Conservation (phyloP, 2,113 vertebrate species). For the Pungitius pungitius region DNA sequence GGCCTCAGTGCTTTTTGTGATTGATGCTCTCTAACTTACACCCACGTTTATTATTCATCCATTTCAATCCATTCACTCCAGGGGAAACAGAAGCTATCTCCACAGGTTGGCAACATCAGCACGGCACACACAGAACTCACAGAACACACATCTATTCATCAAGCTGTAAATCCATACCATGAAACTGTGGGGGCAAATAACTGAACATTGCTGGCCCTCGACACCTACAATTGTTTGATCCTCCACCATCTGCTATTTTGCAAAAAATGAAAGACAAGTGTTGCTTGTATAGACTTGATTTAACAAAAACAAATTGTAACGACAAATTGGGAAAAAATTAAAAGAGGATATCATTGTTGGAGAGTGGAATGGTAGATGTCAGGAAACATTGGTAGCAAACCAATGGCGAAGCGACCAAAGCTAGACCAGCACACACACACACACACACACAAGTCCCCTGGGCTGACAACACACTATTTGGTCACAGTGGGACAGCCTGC, state of each 20-base stretch:
- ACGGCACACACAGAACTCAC: not conserved
- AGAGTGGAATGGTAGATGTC: not conserved
- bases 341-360: not conserved
- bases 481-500: constrained; percentile 55
- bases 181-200: not conserved
- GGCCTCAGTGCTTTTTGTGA: constrained; percentile 14
- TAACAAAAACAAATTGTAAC: not conserved
- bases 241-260: not conserved
- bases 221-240: not conserved
- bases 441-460: constrained; percentile 27
- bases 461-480: constrained; percentile 46
- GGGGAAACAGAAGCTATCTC: constrained; percentile 21
- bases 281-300: not conserved
- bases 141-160: not conserved
- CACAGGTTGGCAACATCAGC: constrained; percentile 8
- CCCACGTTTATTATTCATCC: constrained; percentile 26
- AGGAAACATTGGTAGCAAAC: not conserved
- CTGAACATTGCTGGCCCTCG: not conserved
- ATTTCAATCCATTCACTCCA: constrained; percentile 9
- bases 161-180: not conserved
- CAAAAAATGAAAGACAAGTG: not conserved
- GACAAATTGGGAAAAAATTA: not conserved
- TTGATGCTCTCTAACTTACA: constrained; percentile 18
- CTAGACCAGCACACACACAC: constrained; percentile 26
- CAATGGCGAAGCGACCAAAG: constrained; percentile 31